These are phyloP conservation scores for Lepeophtheirus nordmannii DNA, from an alignment of 2,888 invertebrate species.

Conservation along the genomic window DNA sequence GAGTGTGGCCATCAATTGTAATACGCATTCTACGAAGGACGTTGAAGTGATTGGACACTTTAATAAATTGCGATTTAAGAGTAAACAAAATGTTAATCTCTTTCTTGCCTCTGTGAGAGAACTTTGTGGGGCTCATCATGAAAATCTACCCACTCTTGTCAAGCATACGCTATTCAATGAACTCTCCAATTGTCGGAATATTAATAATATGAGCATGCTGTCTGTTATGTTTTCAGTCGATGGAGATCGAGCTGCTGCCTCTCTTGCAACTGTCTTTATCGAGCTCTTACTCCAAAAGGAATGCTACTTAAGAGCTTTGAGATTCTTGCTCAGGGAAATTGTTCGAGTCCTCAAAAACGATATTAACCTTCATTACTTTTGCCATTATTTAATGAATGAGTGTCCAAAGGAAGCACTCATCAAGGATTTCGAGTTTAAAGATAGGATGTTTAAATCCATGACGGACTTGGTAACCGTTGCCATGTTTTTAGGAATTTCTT, in stretches of 20 bases:
- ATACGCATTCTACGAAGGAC: constrained; percentile 49
- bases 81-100: constrained; percentile 74
- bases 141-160: constrained; percentile 64
- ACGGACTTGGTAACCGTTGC: constrained; percentile 71
- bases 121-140: constrained; percentile 65
- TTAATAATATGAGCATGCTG: constrained; percentile 84
- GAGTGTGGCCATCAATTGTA: constrained; percentile 77
- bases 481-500: constrained; percentile 63
- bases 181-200: constrained; percentile 66
- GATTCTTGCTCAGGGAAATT: constrained; percentile 72
- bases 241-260: constrained; percentile 61
- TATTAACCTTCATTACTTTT: constrained; percentile 60
- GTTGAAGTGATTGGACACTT: constrained; percentile 58
- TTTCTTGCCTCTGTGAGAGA: constrained; percentile 72
- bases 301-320: constrained; percentile 56
- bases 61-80: constrained; percentile 78
- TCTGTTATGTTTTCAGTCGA: constrained; percentile 71
- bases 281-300: constrained; percentile 32
- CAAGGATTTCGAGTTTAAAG: constrained; percentile 50
- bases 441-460: constrained; percentile 64
- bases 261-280: constrained; percentile 65
- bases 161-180: constrained; percentile 90
- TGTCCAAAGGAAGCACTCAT: constrained; percentile 30
- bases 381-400: constrained; percentile 51
- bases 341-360: constrained; percentile 66